Evolutionary conservation across 2,797 vertebrate genomes (phyloP).

Genomic region (Scarus forsteni): DNA sequence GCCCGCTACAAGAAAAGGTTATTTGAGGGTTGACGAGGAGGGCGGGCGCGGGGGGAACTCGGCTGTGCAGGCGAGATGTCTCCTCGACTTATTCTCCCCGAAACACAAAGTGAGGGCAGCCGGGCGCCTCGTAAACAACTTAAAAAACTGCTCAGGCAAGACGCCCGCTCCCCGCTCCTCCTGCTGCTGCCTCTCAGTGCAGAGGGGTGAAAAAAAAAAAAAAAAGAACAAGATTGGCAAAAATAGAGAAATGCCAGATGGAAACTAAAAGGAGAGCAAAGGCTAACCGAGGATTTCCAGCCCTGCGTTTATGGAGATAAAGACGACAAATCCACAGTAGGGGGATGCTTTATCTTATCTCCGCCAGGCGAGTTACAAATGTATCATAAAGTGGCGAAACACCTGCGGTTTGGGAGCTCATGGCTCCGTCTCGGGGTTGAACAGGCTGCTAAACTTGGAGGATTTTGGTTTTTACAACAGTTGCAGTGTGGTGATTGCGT

Average conservation of each 20-base stretch:
- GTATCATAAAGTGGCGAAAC: constrained; percentile 43
- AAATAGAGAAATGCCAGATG: constrained; percentile 20
- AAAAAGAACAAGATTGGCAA: background rate
- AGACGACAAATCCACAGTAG: constrained; percentile 3
- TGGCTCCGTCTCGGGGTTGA: constrained; percentile 31
- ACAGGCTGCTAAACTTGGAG: constrained; percentile 14
- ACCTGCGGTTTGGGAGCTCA: constrained; percentile 27
- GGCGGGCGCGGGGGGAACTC: constrained; percentile 13
- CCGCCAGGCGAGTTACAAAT: constrained; percentile 37
- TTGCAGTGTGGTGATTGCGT: constrained; percentile 32
- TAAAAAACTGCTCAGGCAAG: constrained; percentile 41
- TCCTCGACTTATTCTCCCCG: constrained; percentile 30
- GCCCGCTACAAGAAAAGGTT: constrained; percentile 18
- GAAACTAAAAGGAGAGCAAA: constrained; percentile 39
- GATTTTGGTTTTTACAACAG: background rate
- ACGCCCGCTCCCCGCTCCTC: constrained; percentile 4
- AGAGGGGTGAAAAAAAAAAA: background rate
- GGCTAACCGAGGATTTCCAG: constrained; percentile 19
- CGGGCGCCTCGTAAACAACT: constrained; percentile 51
- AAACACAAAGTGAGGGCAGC: constrained; percentile 46
- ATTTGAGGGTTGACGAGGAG: constrained; percentile 19
- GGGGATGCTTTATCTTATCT: constrained; percentile 32
- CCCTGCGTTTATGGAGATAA: constrained; percentile 16
- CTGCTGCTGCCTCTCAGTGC: constrained; percentile 6
- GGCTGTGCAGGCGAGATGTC: constrained; percentile 36